Evolutionary conservation across 2,113 vertebrate species (phyloP).

Genomic region (Mionectes macconnelli): DNA sequence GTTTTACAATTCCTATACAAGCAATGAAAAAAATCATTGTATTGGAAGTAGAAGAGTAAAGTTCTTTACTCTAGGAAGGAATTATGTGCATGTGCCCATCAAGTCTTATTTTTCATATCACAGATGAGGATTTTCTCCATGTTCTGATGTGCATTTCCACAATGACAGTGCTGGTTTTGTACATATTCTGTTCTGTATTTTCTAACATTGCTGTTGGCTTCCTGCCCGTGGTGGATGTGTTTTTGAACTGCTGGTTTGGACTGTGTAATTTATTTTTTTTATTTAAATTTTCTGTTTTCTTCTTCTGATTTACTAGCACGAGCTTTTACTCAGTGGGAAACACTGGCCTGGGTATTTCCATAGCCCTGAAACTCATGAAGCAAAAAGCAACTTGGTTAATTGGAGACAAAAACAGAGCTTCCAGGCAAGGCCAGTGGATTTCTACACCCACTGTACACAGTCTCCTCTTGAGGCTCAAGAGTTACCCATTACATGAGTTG

Average conservation of each 20-base stretch:
- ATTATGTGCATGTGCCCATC: background rate
- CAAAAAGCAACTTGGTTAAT: background rate
- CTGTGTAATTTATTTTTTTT: background rate
- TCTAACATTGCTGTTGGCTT: background rate
- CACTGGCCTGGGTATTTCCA: background rate
- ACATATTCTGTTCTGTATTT: background rate
- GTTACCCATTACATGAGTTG: background rate
- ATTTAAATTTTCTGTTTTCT: background rate
- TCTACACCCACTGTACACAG: background rate
- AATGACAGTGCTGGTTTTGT: background rate
- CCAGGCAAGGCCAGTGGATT: background rate
- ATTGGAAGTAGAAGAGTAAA: background rate
- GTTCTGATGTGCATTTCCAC: background rate
- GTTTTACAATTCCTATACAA: background rate
- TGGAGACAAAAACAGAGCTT: background rate
- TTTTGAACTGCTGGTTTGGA: background rate
- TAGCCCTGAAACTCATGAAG: background rate
- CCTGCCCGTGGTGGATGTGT: background rate
- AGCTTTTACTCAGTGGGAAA: background rate
- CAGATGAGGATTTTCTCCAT: background rate
- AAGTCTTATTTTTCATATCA: background rate
- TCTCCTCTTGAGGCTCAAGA: background rate
- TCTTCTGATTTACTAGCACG: background rate
- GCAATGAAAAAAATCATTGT: background rate
- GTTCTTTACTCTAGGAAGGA: background rate